Evolutionary conservation across 2,113 vertebrate species (phyloP).

Genomic region (Microcebus griseorufus): DNA sequence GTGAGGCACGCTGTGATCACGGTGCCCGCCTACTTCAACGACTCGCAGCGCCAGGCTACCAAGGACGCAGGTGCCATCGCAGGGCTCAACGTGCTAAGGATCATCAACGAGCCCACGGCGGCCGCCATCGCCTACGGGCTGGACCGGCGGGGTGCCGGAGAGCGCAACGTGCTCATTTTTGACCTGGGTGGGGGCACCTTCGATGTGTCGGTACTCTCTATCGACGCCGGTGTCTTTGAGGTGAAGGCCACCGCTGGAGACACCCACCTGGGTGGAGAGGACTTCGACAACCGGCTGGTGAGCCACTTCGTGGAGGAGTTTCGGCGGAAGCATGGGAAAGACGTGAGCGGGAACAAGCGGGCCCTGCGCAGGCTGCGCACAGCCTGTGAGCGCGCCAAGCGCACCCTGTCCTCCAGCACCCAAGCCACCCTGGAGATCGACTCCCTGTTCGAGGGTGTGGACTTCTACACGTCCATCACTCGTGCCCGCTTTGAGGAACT

Average conservation of each 20-base stretch:
- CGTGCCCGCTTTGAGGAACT: constrained; percentile 91
- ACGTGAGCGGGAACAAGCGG: constrained; percentile 87
- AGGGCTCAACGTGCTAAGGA: constrained; percentile 89
- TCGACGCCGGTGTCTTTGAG: constrained; percentile 91
- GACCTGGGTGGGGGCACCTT: constrained; percentile 91
- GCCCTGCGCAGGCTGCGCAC: constrained; percentile 89
- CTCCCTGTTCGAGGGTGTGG: constrained; percentile 88
- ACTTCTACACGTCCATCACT: constrained; percentile 91
- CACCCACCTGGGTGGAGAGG: constrained; percentile 91
- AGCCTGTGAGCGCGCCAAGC: constrained; percentile 89
- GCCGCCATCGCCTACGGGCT: constrained; percentile 90
- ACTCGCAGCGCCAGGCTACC: constrained; percentile 90
- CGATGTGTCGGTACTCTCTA: constrained; percentile 90
- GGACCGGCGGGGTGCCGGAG: constrained; percentile 81
- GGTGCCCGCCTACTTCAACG: constrained; percentile 91
- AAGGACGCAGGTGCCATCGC: constrained; percentile 89
- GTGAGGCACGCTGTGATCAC: constrained; percentile 89
- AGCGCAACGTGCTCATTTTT: constrained; percentile 91
- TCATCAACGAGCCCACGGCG: constrained; percentile 91
- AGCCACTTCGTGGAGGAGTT: constrained; percentile 90
- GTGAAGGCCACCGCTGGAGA: constrained; percentile 92
- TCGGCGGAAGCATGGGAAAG: constrained; percentile 90
- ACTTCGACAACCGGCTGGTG: constrained; percentile 91
- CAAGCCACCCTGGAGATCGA: constrained; percentile 91
- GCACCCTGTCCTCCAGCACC: constrained; percentile 91